A percentile compares a stretch with the other conserved stretches of the same genome.
phyloP scores from a whole-genome alignment of 2,113 vertebrate genomes.

The Rousettus leschenaultii region DNA sequence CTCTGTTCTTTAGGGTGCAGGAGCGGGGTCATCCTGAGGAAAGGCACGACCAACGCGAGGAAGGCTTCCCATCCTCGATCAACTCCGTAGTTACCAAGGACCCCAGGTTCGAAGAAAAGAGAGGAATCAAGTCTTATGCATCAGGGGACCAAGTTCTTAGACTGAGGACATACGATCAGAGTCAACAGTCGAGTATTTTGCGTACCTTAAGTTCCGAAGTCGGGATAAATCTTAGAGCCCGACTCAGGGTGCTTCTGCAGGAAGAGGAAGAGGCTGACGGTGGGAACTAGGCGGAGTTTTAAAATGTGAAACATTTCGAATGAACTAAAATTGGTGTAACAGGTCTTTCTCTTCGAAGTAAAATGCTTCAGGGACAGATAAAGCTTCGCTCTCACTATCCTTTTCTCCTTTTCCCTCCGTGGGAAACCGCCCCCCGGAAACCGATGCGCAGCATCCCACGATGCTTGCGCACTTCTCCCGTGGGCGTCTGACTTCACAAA shows the following conservation, averaged over 20 bases:
- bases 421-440: background rate
- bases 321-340: background rate
- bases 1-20: background rate
- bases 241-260: background rate
- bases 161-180: background rate
- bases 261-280: background rate
- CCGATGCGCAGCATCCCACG: background rate
- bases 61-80: background rate
- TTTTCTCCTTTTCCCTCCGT: background rate
- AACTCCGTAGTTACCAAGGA: background rate
- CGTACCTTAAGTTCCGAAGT: background rate
- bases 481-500: background rate
- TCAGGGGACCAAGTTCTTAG: background rate
- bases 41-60: background rate
- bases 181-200: background rate
- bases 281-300: background rate
- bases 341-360: background rate
- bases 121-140: background rate
- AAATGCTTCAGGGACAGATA: background rate
- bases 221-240: background rate
- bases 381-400: background rate
- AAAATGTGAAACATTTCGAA: conserved; percentile 35
- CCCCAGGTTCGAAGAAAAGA: background rate
- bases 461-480: background rate
- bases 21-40: background rate